A percentile compares a stretch with the other conserved stretches of the same genome.
phyloP scores from a whole-genome alignment of 2,113 vertebrate genomes.

The Myotis davidii region DNA sequence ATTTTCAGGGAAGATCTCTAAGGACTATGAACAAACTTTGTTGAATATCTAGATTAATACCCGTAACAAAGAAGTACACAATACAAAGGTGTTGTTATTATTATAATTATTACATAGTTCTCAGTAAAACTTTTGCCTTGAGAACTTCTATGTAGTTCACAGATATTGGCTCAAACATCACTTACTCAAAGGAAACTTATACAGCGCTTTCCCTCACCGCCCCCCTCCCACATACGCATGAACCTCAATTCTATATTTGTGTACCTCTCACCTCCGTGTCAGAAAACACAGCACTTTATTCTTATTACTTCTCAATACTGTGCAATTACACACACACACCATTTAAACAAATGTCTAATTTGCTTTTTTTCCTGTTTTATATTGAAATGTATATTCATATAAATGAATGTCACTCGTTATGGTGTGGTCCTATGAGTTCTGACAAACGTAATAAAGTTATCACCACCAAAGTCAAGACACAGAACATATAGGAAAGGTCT shows the following conservation, averaged over 20 bases:
- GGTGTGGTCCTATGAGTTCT: background rate
- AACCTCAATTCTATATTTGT: background rate
- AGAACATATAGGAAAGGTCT: background rate
- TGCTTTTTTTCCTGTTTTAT: background rate
- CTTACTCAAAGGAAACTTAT: background rate
- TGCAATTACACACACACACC: background rate
- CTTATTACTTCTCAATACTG: background rate
- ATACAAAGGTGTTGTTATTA: background rate
- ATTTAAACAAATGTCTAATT: background rate
- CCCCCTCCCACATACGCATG: accelerated
- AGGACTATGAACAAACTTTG: background rate
- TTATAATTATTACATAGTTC: background rate
- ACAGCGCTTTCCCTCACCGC: background rate
- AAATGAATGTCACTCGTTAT: background rate
- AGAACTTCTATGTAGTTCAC: background rate
- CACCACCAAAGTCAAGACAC: background rate
- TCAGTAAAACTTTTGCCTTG: background rate
- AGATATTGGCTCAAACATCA: background rate
- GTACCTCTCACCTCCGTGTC: background rate
- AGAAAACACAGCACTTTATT: background rate
- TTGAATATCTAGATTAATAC: background rate
- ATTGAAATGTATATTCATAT: background rate
- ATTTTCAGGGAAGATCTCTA: background rate
- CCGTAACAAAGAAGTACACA: background rate
- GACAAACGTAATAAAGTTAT: background rate